Conservation (phyloP, 2,888 invertebrate species). For the Plutella xylostella region DNA sequence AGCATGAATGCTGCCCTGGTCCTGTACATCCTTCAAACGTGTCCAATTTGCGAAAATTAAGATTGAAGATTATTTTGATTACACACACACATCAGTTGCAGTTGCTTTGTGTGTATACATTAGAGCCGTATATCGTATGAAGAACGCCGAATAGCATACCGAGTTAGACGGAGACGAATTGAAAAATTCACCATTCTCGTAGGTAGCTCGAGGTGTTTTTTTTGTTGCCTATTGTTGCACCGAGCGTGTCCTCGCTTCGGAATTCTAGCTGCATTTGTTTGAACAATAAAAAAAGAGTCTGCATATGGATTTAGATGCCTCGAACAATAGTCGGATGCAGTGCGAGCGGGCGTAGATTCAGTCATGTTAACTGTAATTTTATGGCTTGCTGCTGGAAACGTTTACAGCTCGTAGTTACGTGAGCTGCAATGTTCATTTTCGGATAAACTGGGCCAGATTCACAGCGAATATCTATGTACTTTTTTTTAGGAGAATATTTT, state of each 20-base stretch:
- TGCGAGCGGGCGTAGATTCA: too few species aligned
- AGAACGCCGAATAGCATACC: background rate
- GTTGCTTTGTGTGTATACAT: too few species aligned
- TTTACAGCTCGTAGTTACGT: too few species aligned
- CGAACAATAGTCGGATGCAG: background rate
- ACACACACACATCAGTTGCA: too few species aligned
- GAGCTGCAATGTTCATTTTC: too few species aligned
- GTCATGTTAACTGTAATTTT: background rate
- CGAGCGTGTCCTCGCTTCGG: background rate
- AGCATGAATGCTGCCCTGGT: slow-evolving; percentile 1
- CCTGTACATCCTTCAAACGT: background rate
- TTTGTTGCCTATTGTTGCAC: background rate
- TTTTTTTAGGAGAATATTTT: too few species aligned
- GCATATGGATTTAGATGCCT: slow-evolving; percentile 13
- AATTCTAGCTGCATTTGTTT: background rate
- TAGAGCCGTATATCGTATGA: too few species aligned
- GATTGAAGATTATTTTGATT: too few species aligned
- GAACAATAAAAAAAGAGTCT: slow-evolving; percentile 10
- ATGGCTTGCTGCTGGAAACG: too few species aligned
- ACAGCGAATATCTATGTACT: too few species aligned
- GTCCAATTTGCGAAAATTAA: background rate
- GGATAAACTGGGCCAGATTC: too few species aligned
- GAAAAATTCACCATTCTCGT: background rate
- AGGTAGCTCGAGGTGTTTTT: background rate
- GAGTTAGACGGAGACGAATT: background rate